Evolutionary conservation across 2,797 vertebrate species (phyloP).

Genomic region (Morelia viridis): DNA sequence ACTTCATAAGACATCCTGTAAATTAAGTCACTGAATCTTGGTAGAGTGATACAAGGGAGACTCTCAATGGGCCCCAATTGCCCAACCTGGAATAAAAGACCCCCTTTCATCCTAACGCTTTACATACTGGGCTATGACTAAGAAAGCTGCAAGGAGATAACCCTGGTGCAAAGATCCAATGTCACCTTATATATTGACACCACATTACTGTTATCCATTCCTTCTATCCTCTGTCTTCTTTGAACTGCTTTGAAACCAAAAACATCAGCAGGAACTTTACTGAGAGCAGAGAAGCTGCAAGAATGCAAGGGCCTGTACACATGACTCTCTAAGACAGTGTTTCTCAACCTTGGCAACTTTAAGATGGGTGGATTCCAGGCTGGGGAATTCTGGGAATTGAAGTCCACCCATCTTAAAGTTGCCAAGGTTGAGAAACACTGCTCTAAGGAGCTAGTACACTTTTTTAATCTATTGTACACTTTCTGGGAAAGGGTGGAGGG

Average conservation of each 20-base stretch:
- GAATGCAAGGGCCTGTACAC: neutral
- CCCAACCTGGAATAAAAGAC: neutral
- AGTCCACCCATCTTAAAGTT: too few relatives aligned
- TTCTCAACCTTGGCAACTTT: too few relatives aligned
- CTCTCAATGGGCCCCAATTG: neutral
- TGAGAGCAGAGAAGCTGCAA: neutral
- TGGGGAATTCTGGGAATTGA: too few relatives aligned
- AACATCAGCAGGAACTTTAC: neutral
- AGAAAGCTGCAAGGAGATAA: neutral
- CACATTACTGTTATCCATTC: neutral
- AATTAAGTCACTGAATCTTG: neutral
- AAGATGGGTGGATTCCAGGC: too few relatives aligned
- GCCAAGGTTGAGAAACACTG: too few relatives aligned
- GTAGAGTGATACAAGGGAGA: neutral
- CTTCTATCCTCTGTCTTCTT: neutral
- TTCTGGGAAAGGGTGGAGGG: neutral
- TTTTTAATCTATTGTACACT: neutral
- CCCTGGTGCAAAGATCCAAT: neutral
- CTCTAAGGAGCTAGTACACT: neutral
- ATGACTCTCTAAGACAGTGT: neutral
- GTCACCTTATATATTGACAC: neutral
- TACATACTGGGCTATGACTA: neutral
- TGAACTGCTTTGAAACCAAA: neutral
- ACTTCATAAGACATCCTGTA: neutral
- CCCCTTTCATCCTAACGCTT: neutral